Base-by-base conservation (phyloP, 1,140 invertebrate genomes). In the Drosophila arawakana region DNA sequence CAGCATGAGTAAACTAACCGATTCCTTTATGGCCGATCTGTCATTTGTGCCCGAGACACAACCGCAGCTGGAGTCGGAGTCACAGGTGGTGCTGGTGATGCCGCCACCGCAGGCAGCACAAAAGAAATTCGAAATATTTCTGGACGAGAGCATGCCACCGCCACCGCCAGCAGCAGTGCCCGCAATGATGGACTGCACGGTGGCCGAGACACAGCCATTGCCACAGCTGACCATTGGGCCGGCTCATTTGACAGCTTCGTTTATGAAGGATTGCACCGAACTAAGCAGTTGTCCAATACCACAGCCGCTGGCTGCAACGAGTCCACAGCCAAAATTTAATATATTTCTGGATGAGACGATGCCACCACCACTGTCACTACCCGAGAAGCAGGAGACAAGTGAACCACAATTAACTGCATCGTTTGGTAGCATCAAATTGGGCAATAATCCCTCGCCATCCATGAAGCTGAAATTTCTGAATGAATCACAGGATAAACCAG, bases 11-110 rank as follows among this genome's bases (percentile, higher is more conserved):
- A 71, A 86, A 39, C 18, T 81, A 39, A 35, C 55, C 1, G 80
- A 91, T 6, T 90, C 85, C 5, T 78, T 91, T 65, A 70, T 85
- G 72, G 60, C 78, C 2, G 82, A 91, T 13, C 59, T 91, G 11
- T 90, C 90, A 8, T 78, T 84, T 81, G 78, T 88, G 21, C 70
- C 85, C 1, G 90, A 91, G n/a, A 77, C 90, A 35, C 54, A 18
- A 18, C 49, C 37, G n/a, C 25, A 30, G 25, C 25, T 5, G 25
- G 25, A 30, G 25, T 5, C 25, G 25, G 25, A 30, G 25, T 0
- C 25, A 30, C 2, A 30, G 18, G 18, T 21, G 18, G 18, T 21
- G 25, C 25, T 0, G 6, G 25, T 30, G 25, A 30, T 30, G 25
- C 10, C n/a, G 11, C 9, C n/a, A 9, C 54, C 37, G 35, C 11